These are phyloP conservation scores for Alligator sinensis DNA, from an alignment of 2,113 vertebrate species.

Conservation along the genomic window DNA sequence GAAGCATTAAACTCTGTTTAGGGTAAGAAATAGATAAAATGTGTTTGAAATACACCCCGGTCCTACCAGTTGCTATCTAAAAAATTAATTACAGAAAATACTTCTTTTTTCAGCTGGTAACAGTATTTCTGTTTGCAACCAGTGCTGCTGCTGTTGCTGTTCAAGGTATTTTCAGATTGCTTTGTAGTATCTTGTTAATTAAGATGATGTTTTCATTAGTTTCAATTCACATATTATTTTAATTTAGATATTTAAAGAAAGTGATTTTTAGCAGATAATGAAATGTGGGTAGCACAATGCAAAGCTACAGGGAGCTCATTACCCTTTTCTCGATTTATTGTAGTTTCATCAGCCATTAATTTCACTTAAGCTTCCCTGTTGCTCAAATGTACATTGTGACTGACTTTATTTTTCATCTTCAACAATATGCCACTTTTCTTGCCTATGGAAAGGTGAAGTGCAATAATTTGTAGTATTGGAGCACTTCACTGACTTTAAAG, in stretches of 20 bases:
- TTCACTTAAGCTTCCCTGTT: slow-evolving; percentile 56
- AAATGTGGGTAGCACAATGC: slow-evolving; percentile 2
- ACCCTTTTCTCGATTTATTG: slow-evolving; percentile 60
- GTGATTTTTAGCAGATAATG: slow-evolving; percentile 54
- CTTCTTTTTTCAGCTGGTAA: not conserved
- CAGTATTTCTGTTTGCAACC: not conserved
- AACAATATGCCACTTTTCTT: slow-evolving; percentile 3
- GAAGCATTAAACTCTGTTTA: too few species aligned
- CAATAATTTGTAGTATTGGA: slow-evolving; percentile 37
- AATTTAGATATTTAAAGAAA: slow-evolving; percentile 41
- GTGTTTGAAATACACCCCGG: not conserved
- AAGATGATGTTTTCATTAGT: slow-evolving; percentile 61
- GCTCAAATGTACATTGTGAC: slow-evolving; percentile 16
- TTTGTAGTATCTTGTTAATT: slow-evolving; percentile 58
- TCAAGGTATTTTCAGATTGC: slow-evolving; percentile 8
- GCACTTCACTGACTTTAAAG: slow-evolving; percentile 53
- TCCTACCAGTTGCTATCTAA: not conserved
- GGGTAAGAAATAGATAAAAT: not conserved
- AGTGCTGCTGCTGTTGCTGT: not conserved
- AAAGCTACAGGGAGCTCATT: slow-evolving; percentile 71
- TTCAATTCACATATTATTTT: slow-evolving; percentile 61
- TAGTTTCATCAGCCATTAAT: slow-evolving; percentile 71
- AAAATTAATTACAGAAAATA: slow-evolving; percentile 34
- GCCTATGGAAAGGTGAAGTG: slow-evolving; percentile 20
- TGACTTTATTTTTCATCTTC: slow-evolving; percentile 59